These are phyloP conservation scores for Panulirus ornatus DNA, from an alignment of 1,140 invertebrate genomes.

Conservation along the genomic window DNA sequence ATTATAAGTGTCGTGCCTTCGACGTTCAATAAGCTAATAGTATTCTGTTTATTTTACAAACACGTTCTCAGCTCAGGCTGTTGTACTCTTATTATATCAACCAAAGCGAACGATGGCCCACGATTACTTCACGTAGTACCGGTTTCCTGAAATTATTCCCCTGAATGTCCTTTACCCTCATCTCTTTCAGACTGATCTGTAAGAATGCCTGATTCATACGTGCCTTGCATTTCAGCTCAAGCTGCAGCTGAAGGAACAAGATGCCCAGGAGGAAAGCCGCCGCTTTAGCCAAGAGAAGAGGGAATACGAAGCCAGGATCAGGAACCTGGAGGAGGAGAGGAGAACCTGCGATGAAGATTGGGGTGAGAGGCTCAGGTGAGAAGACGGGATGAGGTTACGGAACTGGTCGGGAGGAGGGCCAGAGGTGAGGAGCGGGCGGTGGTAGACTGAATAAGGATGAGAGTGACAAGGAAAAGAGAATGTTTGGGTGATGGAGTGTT, in stretches of 20 bases:
- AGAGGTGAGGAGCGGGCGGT: constrained; percentile 1
- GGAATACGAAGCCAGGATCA: constrained; percentile 56
- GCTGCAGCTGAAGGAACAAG: constrained; percentile 63
- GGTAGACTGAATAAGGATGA: too few species aligned
- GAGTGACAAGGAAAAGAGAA: not conserved
- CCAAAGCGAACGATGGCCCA: too few species aligned
- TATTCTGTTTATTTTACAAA: too few species aligned
- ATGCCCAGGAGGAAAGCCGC: constrained; percentile 48
- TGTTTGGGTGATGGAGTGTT: too few species aligned
- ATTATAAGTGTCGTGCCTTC: too few species aligned
- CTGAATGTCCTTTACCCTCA: too few species aligned
- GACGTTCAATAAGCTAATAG: too few species aligned
- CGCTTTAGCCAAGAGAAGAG: constrained; percentile 49
- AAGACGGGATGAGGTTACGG: constrained; percentile 25
- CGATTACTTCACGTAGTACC: too few species aligned
- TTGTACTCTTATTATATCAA: too few species aligned
- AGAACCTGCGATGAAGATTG: constrained; percentile 38
- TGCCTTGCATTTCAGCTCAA: constrained; percentile 40
- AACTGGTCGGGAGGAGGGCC: not conserved
- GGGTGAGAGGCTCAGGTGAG: constrained; percentile 66
- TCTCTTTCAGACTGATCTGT: too few species aligned
- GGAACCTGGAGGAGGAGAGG: constrained; percentile 33
- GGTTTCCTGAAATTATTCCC: too few species aligned
- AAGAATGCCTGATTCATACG: not conserved
- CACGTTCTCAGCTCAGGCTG: too few species aligned